Evolutionary conservation across 2,888 invertebrate genomes (phyloP), one percentile per base, ranked within the genome.

Genomic region (Diadegma fenestrale): DNA sequence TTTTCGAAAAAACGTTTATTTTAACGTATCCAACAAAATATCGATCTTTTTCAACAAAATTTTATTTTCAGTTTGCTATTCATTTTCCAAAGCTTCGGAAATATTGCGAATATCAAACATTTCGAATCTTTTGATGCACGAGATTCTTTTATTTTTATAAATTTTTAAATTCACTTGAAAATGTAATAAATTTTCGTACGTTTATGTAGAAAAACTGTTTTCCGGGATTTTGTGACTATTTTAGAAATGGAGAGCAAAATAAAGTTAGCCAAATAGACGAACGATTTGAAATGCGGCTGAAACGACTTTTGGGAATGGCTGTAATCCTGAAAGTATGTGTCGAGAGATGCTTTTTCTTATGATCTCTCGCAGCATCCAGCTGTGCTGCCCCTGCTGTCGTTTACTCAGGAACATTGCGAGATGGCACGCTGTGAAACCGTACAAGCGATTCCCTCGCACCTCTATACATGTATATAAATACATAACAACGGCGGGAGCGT

Each of bases 351-450:
- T 64, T 37, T 76, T 76, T 51, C 45, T 19, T 22, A 48, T 22
- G 48, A 19, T 37, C 22, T 19, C 33, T 75, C 33, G 6, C 63
- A 64, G 45, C 45, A 17, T 71, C 61, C 69, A 61, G 48, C 69
- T 61, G 78, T 61, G 61, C 45, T 1, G 41, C 6, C 71, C 61
- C 61, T 61, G 78, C 69, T 79, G 78, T 69, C 45, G 54, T 58
- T 64, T 30, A 30, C 14, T 22, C 26, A 69, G 14, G 26, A 61
- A 48, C 61, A 79, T 71, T 22, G 22, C 69, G 45, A 79, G 58
- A 79, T 79, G 69, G 33, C 61, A 61, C 33, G 78, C 41, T 69
- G 69, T 71, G 69, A 78, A 79, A 79, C 45, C 58, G 8, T 48
- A 69, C 33, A 61, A 79, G 61, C 45, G 69, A 61, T 68, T 69